Percentiles rank a stretch among this genome's conserved stretches.
These are phyloP conservation scores for Paratilapia polleni DNA, from an alignment of 2,113 vertebrate species.

Conservation along the genomic window DNA sequence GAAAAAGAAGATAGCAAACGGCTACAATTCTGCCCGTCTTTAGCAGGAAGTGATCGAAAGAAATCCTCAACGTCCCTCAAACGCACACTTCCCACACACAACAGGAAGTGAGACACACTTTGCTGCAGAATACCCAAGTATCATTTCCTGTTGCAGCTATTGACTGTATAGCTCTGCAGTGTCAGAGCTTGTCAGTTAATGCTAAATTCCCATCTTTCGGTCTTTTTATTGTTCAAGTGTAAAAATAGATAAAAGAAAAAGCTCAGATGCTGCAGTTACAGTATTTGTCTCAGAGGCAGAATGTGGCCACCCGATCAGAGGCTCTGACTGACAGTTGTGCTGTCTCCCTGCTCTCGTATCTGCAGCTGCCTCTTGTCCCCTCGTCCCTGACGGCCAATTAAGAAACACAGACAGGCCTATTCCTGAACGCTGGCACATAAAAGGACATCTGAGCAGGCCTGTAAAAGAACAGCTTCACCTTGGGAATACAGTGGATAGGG, in stretches of 20 bases:
- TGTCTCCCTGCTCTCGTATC: neutral
- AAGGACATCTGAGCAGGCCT: slow-evolving; percentile 28
- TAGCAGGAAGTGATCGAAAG: slow-evolving; percentile 27
- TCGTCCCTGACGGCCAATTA: slow-evolving; percentile 64
- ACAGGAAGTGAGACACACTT: slow-evolving; percentile 50
- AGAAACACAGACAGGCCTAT: slow-evolving; percentile 16
- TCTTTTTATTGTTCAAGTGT: neutral
- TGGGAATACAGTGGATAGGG: slow-evolving; percentile 18
- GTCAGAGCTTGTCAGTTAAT: neutral
- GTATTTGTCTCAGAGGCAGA: neutral
- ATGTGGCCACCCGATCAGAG: neutral
- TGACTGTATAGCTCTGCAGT: neutral
- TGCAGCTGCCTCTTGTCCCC: slow-evolving; percentile 32
- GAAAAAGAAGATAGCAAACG: neutral
- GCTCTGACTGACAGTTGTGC: neutral
- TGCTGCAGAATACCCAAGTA: slow-evolving; percentile 27
- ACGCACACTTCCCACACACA: slow-evolving; percentile 2
- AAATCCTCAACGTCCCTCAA: slow-evolving; percentile 16
- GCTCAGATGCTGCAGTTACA: neutral
- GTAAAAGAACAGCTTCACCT: slow-evolving; percentile 23
- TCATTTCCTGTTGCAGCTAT: slow-evolving; percentile 56
- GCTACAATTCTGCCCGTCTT: neutral
- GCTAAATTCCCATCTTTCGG: neutral
- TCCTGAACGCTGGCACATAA: slow-evolving; percentile 39
- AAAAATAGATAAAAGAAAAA: neutral